A percentile compares a stretch with the other conserved stretches of the same genome.
Conservation (phyloP, 2,113 vertebrate genomes). For the Pristiophorus japonicus region DNA sequence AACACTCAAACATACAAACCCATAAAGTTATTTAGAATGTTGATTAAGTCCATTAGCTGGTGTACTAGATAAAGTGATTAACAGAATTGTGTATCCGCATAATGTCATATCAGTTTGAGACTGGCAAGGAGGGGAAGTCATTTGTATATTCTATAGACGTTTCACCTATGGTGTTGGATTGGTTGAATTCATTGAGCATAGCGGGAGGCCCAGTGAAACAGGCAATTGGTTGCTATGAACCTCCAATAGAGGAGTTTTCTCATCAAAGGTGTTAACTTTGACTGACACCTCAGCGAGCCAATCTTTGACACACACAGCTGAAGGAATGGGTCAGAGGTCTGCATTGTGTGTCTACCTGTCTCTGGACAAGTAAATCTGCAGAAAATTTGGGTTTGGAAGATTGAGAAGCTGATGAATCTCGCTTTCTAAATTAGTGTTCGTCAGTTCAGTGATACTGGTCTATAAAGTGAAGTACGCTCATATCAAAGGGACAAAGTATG, state of each 20-base stretch:
- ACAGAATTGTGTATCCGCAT: neutral
- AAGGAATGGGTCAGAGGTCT: neutral
- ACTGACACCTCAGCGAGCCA: neutral
- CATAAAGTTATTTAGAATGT: neutral
- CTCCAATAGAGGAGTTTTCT: neutral
- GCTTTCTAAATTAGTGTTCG: neutral
- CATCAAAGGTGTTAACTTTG: neutral
- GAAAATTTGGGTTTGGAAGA: too few species aligned
- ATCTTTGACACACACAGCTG: neutral
- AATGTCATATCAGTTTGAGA: neutral
- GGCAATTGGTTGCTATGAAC: neutral
- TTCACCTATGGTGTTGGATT: too few species aligned
- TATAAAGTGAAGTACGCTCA: too few species aligned
- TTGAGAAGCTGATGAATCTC: neutral
- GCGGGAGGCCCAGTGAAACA: neutral
- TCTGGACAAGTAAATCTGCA: neutral
- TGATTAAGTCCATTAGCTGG: neutral
- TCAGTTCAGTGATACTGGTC: neutral
- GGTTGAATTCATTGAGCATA: neutral
- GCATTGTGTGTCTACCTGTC: neutral
- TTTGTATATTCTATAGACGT: neutral
- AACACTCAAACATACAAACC: neutral
- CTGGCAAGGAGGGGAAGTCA: neutral
- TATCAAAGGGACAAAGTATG: too few species aligned
- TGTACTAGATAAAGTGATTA: neutral